Evolutionary conservation across 2,888 invertebrate genomes (phyloP).

Genomic region (Lepidochrysops patricia): DNA sequence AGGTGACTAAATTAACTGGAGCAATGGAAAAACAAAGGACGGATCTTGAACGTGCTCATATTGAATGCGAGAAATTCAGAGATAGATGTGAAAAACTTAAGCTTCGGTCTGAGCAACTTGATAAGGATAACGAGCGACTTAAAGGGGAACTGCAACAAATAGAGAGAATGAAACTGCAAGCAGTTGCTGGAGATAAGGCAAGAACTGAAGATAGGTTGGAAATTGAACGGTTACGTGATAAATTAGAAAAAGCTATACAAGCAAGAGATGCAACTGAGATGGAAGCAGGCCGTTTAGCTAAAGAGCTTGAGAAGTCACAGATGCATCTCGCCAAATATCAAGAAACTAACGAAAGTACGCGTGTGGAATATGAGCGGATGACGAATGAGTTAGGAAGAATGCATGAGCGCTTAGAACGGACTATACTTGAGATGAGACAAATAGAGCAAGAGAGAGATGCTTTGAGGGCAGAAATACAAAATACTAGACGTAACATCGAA

Average conservation of each 20-base stretch:
- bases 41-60: slow-evolving; percentile 88
- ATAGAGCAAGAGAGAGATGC: slow-evolving; percentile 84
- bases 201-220: slow-evolving; percentile 82
- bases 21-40: slow-evolving; percentile 86
- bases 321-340: slow-evolving; percentile 88
- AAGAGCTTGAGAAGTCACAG: slow-evolving; percentile 90
- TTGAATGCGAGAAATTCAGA: slow-evolving; percentile 91
- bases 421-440: slow-evolving; percentile 79
- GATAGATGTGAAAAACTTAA: slow-evolving; percentile 91
- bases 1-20: slow-evolving; percentile 82
- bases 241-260: slow-evolving; percentile 88
- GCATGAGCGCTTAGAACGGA: slow-evolving; percentile 85
- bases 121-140: slow-evolving; percentile 73
- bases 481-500: slow-evolving; percentile 76
- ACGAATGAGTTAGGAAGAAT: slow-evolving; percentile 86
- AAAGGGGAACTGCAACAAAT: slow-evolving; percentile 77
- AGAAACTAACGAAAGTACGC: slow-evolving; percentile 86
- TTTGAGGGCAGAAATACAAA: slow-evolving; percentile 79
- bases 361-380: slow-evolving; percentile 90
- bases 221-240: slow-evolving; percentile 88
- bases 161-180: slow-evolving; percentile 83
- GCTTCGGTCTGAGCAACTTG: slow-evolving; percentile 79
- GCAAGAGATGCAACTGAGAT: slow-evolving; percentile 88
- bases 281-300: slow-evolving; percentile 87
- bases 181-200: slow-evolving; percentile 77